Evolutionary conservation across 2,888 invertebrate species (phyloP).

Genomic region (Odontocolon sp.): DNA sequence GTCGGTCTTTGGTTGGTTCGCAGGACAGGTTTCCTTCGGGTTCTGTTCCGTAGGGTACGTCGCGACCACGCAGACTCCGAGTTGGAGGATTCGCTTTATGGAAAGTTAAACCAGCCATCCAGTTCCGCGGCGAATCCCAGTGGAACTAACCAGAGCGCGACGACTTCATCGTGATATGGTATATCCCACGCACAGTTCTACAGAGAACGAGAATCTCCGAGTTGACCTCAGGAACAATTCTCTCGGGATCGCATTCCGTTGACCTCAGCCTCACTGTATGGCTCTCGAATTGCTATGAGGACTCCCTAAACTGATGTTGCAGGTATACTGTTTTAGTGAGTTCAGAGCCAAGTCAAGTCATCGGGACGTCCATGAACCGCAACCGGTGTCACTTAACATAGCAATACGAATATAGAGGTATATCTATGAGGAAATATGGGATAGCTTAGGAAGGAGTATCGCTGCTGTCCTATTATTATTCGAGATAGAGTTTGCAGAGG

Average conservation of each 20-base stretch:
- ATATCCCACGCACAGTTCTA: constrained; percentile 13
- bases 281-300: constrained; percentile 7
- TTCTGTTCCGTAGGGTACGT: constrained; percentile 44
- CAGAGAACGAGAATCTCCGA: constrained; percentile 20
- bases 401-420: neutral
- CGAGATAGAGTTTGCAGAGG: constrained; percentile 4
- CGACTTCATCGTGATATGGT: constrained; percentile 38
- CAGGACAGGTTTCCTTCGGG: constrained; percentile 11
- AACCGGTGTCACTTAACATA: neutral
- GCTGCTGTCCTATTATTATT: constrained; percentile 38
- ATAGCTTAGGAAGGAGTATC: constrained; percentile 11
- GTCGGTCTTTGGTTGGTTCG: neutral
- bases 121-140: constrained; percentile 54
- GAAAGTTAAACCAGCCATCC: constrained; percentile 62
- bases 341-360: too few relatives aligned
- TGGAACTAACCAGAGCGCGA: constrained; percentile 43
- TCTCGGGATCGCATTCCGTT: constrained; percentile 44
- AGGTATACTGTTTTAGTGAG: neutral
- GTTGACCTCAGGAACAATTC: constrained; percentile 48
- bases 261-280: constrained; percentile 41
- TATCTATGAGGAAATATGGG: neutral
- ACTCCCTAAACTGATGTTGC: neutral
- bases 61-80: neutral
- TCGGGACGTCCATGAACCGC: neutral
- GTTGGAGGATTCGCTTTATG: constrained; percentile 61